Evolutionary conservation across 2,888 invertebrate species (phyloP).

Genomic region (Protodeltote pygarga): DNA sequence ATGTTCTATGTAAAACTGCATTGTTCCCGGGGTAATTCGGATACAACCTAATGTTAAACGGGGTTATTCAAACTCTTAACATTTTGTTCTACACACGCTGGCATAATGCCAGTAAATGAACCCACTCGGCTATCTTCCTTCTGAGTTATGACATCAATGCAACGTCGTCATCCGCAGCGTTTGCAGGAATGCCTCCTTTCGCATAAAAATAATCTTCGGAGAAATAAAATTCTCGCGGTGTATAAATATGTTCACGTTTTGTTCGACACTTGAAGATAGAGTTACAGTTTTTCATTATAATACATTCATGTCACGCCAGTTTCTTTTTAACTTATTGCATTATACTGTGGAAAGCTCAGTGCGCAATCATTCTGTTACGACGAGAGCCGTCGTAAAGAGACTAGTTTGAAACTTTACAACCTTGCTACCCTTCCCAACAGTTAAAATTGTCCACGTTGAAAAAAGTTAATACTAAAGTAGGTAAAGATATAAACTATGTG

Average conservation of each 20-base stretch:
- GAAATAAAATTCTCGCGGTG: neutral
- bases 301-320: constrained; percentile 64
- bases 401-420: constrained; percentile 76
- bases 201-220: neutral
- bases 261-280: constrained; percentile 2
- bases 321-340: constrained; percentile 71
- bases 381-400: constrained; percentile 75
- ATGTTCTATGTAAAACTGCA: constrained; percentile 2
- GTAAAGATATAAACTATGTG: constrained; percentile 9
- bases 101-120: constrained; percentile 51
- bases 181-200: constrained; percentile 10
- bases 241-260: constrained; percentile 2
- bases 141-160: constrained; percentile 46
- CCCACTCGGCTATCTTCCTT: constrained; percentile 40
- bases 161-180: constrained; percentile 25
- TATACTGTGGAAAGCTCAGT: constrained; percentile 68
- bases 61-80: constrained; percentile 49
- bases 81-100: constrained; percentile 54
- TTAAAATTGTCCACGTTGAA: constrained; percentile 67
- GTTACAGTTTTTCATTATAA: constrained; percentile 31
- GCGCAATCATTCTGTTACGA: constrained; percentile 77
- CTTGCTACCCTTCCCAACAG: constrained; percentile 59
- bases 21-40: constrained; percentile 14
- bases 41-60: constrained; percentile 32
- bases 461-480: constrained; percentile 52